A percentile compares a stretch with the other conserved stretches of the same genome.
Conservation (phyloP, 2,797 vertebrate species). For the Fratercula arctica region DNA sequence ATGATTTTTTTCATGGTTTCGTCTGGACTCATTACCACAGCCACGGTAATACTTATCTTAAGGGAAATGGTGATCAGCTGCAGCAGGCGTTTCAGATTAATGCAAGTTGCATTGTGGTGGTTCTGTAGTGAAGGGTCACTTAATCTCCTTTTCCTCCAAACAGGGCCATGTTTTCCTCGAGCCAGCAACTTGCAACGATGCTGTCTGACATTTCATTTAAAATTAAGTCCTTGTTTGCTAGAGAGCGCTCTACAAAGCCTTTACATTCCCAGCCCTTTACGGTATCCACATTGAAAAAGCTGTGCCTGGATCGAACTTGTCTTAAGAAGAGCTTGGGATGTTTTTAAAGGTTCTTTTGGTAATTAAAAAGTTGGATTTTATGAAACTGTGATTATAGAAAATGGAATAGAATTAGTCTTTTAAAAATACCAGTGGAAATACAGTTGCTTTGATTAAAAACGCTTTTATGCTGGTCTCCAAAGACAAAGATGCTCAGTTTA, state of each 20-base stretch:
- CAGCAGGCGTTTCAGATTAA: conserved; percentile 38
- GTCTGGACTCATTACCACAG: conserved; percentile 9
- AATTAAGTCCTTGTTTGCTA: conserved; percentile 32
- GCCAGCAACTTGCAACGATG: not conserved
- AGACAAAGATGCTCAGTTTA: not conserved
- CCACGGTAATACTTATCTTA: conserved; percentile 10
- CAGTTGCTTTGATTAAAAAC: not conserved
- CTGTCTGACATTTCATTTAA: conserved; percentile 45
- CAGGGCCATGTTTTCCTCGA: conserved; percentile 8
- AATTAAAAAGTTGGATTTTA: not conserved
- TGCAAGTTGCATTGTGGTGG: conserved; percentile 17
- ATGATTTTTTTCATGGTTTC: not conserved
- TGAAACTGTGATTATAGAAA: not conserved
- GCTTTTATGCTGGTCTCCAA: not conserved
- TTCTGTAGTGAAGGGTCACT: conserved; percentile 40
- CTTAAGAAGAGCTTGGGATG: not conserved
- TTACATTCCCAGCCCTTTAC: not conserved
- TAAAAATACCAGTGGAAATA: not conserved
- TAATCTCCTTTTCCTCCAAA: conserved; percentile 54
- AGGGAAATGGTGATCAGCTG: not conserved
- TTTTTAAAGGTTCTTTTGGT: not conserved
- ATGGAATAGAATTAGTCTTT: not conserved
- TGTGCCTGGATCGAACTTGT: not conserved
- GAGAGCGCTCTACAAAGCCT: not conserved
- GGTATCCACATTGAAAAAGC: not conserved